Evolutionary conservation across 2,888 invertebrate species (phyloP).

Genomic region (Drosophila mercatorum): DNA sequence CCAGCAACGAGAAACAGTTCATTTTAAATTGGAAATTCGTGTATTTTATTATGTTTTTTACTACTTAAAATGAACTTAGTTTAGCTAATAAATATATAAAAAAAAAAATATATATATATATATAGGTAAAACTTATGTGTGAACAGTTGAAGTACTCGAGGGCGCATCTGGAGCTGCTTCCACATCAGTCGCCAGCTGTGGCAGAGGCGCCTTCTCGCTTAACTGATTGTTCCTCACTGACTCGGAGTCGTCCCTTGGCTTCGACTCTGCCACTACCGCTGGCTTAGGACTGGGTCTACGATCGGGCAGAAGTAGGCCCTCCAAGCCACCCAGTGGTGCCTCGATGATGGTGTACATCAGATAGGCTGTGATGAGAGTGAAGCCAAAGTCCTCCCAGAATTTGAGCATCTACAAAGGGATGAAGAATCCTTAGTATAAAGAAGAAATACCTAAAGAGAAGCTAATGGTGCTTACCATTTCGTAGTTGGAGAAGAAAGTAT

Average conservation of each 20-base stretch:
- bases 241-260: not conserved
- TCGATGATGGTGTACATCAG: constrained; percentile 48
- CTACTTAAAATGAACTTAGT: not conserved
- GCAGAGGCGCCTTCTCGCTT: not conserved
- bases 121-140: not conserved
- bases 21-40: not conserved
- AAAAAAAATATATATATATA: not conserved
- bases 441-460: not conserved
- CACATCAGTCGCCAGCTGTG: not conserved
- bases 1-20: too few species aligned
- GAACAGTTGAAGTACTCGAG: not conserved
- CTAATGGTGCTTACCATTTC: constrained; percentile 61
- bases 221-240: not conserved
- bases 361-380: constrained; percentile 59
- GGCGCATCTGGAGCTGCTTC: not conserved
- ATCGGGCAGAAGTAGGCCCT: constrained; percentile 38
- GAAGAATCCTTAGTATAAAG: not conserved
- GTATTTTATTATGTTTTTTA: not conserved
- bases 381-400: constrained; percentile 79
- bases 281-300: constrained; percentile 14
- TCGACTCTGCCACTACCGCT: not conserved
- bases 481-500: constrained; percentile 74
- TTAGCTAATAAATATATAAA: too few species aligned
- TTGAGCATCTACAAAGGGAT: constrained; percentile 51
- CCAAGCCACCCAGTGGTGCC: constrained; percentile 53